Conservation (phyloP, 2,888 invertebrate species). For the Pachydiplax longipennis region DNA sequence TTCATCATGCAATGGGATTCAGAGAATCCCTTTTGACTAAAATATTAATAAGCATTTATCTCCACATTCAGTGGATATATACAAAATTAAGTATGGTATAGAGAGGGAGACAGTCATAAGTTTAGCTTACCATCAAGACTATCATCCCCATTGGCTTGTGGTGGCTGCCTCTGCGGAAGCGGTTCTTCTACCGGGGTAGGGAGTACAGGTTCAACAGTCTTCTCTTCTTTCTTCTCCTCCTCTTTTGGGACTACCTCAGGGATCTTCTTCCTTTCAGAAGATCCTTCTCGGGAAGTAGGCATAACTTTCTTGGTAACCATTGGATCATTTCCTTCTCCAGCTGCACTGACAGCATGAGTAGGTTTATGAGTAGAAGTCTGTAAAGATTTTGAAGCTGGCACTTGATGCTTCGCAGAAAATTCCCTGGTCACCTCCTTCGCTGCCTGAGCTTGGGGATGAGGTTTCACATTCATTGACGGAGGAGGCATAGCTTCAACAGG, state of each 20-base stretch:
- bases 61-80: too few species aligned
- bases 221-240: background rate
- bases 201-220: background rate
- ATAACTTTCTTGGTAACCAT: background rate
- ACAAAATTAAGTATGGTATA: too few species aligned
- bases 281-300: background rate
- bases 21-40: too few species aligned
- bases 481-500: background rate
- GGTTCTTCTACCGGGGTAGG: background rate
- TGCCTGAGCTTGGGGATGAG: background rate
- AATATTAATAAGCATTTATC: too few species aligned
- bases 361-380: background rate
- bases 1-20: too few species aligned
- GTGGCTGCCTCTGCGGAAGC: background rate
- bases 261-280: background rate
- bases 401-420: background rate
- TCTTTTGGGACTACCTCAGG: background rate
- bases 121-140: background rate
- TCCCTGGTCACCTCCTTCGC: background rate
- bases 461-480: background rate
- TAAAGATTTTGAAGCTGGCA: background rate
- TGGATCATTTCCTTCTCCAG: background rate
- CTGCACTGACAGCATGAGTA: background rate
- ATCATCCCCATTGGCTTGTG: constrained; percentile 4
- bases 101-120: too few species aligned